Base-by-base conservation (phyloP, 2,797 vertebrate genomes). In the Ambastaia sidthimunki region DNA sequence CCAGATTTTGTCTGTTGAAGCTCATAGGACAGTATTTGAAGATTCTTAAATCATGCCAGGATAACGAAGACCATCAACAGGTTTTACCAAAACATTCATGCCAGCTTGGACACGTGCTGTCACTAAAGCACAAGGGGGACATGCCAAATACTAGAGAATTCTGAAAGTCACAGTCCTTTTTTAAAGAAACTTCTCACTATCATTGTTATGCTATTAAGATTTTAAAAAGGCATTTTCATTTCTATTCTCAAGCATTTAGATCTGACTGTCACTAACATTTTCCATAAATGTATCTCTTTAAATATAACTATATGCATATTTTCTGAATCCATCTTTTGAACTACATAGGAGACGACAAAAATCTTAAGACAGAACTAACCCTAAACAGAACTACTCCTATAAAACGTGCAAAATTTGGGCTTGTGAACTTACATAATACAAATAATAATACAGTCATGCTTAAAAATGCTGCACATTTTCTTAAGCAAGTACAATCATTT, bases 351-450 rank as follows among this genome's bases (percentile, higher is more conserved):
- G 4, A 28, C 23, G 0, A 25, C 4, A 15, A 25, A 59, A 55
- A 60, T 5, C 1, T 15, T 28, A 57, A 60, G 4, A 66, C 55
- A 21, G 19, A 11, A 59, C 13, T 44, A 3, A 57, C 50, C 44
- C 37, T 76, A 73, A 74, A 71, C 12, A 23, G 28, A 79, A 44
- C n/a, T n/a, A n/a, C 50, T 44, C 60, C 48, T 52, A 75, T 47
- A 80, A 62, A 50, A 62, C 13, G 25, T 68, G 57, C 18, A 34
- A 15, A 34, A 54, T 54, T 67, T 70, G 66, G 59, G 60, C 65
- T 60, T 21, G 21, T 25, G 59, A n/a, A n/a, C n/a, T n/a, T n/a
- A n/a, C n/a, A n/a, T n/a, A n/a, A n/a, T n/a, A n/a, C n/a, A n/a
- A n/a, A n/a, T n/a, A n/a, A n/a, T n/a, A n/a, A n/a, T n/a, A n/a